These are phyloP conservation scores for Megalurothrips usitatus DNA, from an alignment of 2,888 invertebrate species.

Conservation along the genomic window DNA sequence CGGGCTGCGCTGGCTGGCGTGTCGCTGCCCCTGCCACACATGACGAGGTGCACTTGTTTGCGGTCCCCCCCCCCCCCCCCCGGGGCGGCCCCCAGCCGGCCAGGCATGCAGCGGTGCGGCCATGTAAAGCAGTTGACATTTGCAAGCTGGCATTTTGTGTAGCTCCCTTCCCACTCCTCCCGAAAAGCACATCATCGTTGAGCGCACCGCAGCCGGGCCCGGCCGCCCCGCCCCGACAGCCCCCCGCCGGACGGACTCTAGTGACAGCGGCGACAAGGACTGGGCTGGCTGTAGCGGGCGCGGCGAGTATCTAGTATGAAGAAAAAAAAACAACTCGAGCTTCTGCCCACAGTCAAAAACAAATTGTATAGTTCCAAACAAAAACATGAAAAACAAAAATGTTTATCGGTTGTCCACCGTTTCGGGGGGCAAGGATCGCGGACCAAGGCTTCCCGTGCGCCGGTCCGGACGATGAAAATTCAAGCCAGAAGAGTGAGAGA, in stretches of 20 bases:
- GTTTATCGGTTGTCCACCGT: too few species aligned
- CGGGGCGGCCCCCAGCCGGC: not conserved
- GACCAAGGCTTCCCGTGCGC: too few species aligned
- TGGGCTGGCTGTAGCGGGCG: too few species aligned
- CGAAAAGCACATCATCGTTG: not conserved
- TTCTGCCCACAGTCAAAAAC: too few species aligned
- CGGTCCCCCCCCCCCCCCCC: not conserved
- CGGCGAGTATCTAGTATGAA: too few species aligned
- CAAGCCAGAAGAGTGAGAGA: not conserved
- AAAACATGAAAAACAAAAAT: too few species aligned
- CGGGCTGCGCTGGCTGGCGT: too few species aligned
- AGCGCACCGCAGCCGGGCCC: not conserved
- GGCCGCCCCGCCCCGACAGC: conserved; percentile 24
- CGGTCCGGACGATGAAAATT: too few species aligned
- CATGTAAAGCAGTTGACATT: conserved; percentile 25
- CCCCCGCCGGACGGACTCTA: conserved; percentile 29
- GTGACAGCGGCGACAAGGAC: conserved; percentile 25
- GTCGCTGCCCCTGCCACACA: not conserved
- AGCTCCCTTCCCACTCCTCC: conserved; percentile 33
- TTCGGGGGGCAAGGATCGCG: too few species aligned
- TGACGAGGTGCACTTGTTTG: conserved; percentile 28
- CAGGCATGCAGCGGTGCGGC: not conserved
- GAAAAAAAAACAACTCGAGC: too few species aligned
- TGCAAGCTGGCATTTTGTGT: conserved; percentile 23
- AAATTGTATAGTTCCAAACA: too few species aligned